Base-by-base conservation (phyloP, 2,888 invertebrate species). In the Protonemura montana region DNA sequence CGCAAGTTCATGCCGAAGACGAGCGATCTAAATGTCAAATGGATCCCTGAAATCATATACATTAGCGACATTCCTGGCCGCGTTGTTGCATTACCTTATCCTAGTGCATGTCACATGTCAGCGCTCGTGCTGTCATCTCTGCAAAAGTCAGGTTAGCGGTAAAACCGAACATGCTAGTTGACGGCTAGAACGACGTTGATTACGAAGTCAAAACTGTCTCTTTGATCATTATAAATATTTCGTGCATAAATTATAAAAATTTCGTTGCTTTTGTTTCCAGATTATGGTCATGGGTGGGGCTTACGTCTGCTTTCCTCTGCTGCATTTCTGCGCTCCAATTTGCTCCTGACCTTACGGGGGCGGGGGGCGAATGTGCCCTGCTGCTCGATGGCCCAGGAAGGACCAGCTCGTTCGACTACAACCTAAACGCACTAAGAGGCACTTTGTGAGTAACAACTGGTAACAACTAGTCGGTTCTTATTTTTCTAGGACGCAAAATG, bases 351-450 rank as follows among this genome's bases (percentile, higher is more conserved):
- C 86, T 84, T 86, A 88, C 86, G 84, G 87, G 85, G 83, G 86
- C 81, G 89, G 92, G 92, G 87, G 92, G 92, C 35, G 96, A 97
- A 89, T 97, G 97, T 91, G 97, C 97, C 7, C 92, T 97, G 81
- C 92, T 96, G 89, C 92, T 97, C 88, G 93, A 94, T 88, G 96
- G 96, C 16, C 95, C 95, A 0, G 96, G 96, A 86, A 94, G 96
- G 89, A 95, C 96, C 88, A 96, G 95, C 87, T 94, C 95, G 25
- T 97, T 95, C 90, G 97, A 97, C 92, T 97, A 97, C 91, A 95
- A 95, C 90, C 94, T 96, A 89, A 97, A 97, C 92, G 93, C 97
- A 87, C 94, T 97, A 84, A 94, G 96, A 89, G 96, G 96, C 89
- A 90, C 91, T 59, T 93, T 94, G 97, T 97, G 92, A 95, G 96